phyloP scores from a whole-genome alignment of 2,888 invertebrate genomes.

The Caradrina clavipalpis region DNA sequence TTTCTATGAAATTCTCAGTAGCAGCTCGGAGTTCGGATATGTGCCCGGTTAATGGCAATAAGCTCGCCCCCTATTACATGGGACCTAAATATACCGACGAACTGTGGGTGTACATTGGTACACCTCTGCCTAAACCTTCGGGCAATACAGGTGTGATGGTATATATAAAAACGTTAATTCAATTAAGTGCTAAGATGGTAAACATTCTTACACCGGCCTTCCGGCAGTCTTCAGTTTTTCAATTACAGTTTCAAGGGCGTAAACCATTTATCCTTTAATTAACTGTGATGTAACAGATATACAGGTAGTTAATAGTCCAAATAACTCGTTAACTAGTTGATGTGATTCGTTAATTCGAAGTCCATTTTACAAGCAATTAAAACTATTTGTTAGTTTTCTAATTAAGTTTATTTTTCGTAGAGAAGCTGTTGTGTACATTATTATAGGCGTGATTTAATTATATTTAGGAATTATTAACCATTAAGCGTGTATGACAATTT shows the following conservation, averaged over 20 bases:
- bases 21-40: too few species aligned
- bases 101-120: too few species aligned
- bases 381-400: conserved; percentile 54
- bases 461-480: conserved; percentile 8
- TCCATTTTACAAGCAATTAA: conserved; percentile 62
- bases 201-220: conserved; percentile 35
- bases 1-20: too few species aligned
- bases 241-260: conserved; percentile 46
- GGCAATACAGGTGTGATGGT: too few species aligned
- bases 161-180: conserved; percentile 47
- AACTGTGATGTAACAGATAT: conserved; percentile 36
- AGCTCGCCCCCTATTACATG: too few species aligned
- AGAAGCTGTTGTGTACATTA: conserved; percentile 10
- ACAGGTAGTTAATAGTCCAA: conserved; percentile 23
- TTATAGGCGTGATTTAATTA: not conserved
- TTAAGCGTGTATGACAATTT: conserved; percentile 16
- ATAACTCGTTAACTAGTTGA: conserved; percentile 54
- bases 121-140: too few species aligned
- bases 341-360: conserved; percentile 42
- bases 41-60: too few species aligned
- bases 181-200: conserved; percentile 28
- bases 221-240: conserved; percentile 15
- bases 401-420: conserved; percentile 31
- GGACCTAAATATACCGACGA: too few species aligned
- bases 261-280: conserved; percentile 25